Conservation (phyloP, 2,888 invertebrate species). For the Nymphalis polychloros region DNA sequence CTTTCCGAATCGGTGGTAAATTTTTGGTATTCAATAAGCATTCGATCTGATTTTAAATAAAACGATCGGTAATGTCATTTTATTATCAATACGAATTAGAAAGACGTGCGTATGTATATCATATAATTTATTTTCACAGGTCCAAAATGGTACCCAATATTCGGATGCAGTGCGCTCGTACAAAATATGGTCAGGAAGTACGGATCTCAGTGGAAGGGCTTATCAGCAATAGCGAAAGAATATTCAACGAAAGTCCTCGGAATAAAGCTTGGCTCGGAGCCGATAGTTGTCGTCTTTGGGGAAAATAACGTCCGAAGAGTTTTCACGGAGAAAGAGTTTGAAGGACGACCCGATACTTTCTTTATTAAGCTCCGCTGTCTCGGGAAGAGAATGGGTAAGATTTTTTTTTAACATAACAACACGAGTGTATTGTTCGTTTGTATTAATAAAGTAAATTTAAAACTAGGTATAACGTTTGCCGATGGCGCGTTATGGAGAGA, state of each 20-base stretch:
- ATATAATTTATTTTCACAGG: constrained; percentile 51
- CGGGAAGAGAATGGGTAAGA: constrained; percentile 84
- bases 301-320: constrained; percentile 83
- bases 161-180: constrained; percentile 59
- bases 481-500: constrained; percentile 85
- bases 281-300: constrained; percentile 83
- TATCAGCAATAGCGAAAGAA: constrained; percentile 77
- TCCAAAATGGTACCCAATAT: constrained; percentile 67
- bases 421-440: too few relatives aligned
- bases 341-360: constrained; percentile 87
- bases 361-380: constrained; percentile 85
- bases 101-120: neutral
- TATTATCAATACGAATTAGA: neutral
- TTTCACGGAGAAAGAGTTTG: constrained; percentile 83
- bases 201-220: constrained; percentile 81
- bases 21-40: too few relatives aligned
- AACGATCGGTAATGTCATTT: neutral
- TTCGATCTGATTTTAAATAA: too few relatives aligned
- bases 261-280: constrained; percentile 83
- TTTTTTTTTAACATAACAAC: too few relatives aligned
- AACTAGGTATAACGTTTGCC: constrained; percentile 84
- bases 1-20: too few relatives aligned
- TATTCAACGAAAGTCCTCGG: constrained; percentile 85
- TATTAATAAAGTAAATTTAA: neutral
- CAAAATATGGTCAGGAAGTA: constrained; percentile 52